Conservation (phyloP, 2,113 vertebrate species). For the Coptodon rendalli region DNA sequence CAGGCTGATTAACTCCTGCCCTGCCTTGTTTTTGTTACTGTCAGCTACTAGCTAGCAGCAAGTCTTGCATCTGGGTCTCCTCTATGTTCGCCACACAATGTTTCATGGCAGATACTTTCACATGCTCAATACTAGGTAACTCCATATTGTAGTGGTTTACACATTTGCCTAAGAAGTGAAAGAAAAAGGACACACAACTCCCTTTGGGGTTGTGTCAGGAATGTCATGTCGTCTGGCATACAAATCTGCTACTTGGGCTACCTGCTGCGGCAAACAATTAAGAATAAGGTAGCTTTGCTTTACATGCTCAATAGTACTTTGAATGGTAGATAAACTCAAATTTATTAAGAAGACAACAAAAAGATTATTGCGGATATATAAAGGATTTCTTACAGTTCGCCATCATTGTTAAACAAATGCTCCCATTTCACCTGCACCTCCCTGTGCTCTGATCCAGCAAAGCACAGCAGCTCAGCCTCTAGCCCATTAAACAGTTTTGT, state of each 20-base stretch:
- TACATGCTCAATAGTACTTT: background rate
- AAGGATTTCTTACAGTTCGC: background rate
- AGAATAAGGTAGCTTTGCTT: background rate
- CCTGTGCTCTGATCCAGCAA: background rate
- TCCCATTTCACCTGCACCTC: background rate
- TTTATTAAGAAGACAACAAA: background rate
- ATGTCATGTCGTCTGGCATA: background rate
- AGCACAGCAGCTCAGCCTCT: slow-evolving; percentile 17
- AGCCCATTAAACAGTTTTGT: slow-evolving; percentile 52
- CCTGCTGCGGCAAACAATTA: background rate
- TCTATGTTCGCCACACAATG: background rate
- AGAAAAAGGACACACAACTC: background rate
- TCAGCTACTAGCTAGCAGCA: background rate
- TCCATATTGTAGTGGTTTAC: background rate
- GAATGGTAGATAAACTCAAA: background rate
- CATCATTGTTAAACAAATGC: background rate
- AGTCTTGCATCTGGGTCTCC: background rate
- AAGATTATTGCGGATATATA: background rate
- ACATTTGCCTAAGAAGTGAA: background rate
- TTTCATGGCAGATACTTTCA: background rate
- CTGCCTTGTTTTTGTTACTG: background rate
- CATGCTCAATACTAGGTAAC: background rate
- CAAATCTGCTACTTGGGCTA: background rate
- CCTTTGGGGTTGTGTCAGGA: background rate
- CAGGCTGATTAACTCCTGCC: background rate